These are phyloP conservation scores for Rhizomys pruinosus DNA, from an alignment of 2,113 vertebrate genomes.

Conservation along the genomic window DNA sequence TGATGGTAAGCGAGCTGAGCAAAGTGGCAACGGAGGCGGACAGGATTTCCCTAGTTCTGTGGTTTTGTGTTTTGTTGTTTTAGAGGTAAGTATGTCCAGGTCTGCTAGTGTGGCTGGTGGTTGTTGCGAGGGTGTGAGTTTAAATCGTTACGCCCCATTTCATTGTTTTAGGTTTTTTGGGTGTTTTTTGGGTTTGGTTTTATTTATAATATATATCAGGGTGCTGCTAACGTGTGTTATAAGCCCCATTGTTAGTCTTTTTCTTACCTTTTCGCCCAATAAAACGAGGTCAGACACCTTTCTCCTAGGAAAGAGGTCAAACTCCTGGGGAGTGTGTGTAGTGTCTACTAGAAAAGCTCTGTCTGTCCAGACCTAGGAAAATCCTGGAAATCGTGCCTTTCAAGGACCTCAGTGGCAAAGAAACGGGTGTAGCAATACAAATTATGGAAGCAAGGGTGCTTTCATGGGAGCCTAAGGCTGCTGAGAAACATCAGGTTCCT, in stretches of 20 bases:
- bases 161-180: too few relatives aligned
- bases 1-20: background rate
- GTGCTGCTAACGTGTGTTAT: too few relatives aligned
- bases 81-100: too few relatives aligned
- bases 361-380: background rate
- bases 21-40: too few relatives aligned
- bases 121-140: too few relatives aligned
- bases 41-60: too few relatives aligned
- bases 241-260: background rate
- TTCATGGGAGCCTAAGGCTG: background rate
- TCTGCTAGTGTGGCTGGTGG: too few relatives aligned
- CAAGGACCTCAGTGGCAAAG: background rate
- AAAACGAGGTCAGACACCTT: constrained; percentile 70
- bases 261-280: background rate
- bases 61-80: too few relatives aligned
- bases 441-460: background rate
- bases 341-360: background rate
- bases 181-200: too few relatives aligned
- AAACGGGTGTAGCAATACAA: background rate
- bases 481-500: background rate
- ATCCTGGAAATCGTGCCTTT: background rate
- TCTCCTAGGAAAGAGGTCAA: constrained; percentile 58
- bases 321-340: background rate
- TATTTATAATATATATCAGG: too few relatives aligned
- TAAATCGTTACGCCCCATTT: too few relatives aligned